Percentiles rank a stretch among this genome's conserved stretches.
phyloP scores from a whole-genome alignment of 35 echinoderm and acorn worm species.

The Patiria miniata region DNA sequence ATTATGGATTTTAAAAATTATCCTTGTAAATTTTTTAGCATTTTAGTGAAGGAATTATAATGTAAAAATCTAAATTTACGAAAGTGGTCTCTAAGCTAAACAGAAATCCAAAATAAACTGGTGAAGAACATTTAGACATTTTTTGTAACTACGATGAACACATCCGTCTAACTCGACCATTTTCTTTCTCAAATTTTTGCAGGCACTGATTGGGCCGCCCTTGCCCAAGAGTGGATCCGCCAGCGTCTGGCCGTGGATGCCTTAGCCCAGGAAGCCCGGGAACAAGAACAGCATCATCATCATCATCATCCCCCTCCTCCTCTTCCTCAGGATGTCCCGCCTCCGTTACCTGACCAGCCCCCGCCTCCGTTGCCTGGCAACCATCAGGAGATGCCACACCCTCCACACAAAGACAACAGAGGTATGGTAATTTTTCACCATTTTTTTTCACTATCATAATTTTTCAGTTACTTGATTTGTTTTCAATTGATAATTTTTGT shows the following conservation, averaged over 20 bases:
- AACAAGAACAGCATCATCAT: background rate
- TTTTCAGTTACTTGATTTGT: background rate
- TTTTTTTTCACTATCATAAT: background rate
- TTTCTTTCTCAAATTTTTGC: background rate
- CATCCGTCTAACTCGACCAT: too few relatives aligned
- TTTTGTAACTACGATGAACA: too few relatives aligned
- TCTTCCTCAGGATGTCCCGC: slow-evolving; percentile 20
- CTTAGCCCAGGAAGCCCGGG: background rate
- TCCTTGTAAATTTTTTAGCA: too few relatives aligned
- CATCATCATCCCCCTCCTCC: too few relatives aligned
- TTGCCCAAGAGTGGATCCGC: slow-evolving; percentile 96
- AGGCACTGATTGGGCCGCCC: slow-evolving; percentile 96
- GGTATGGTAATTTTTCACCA: background rate
- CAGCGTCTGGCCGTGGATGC: slow-evolving; percentile 56
- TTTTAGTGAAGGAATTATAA: too few relatives aligned
- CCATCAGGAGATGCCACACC: slow-evolving; percentile 3
- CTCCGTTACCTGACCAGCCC: slow-evolving; percentile 56
- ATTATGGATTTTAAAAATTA: too few relatives aligned
- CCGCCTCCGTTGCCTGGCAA: slow-evolving; percentile 42
- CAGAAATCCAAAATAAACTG: too few relatives aligned
- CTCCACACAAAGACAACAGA: slow-evolving; percentile 15
- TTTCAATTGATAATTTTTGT: too few relatives aligned
- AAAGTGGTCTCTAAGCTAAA: too few relatives aligned
- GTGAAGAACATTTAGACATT: too few relatives aligned
- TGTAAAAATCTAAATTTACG: too few relatives aligned